Base-by-base conservation (phyloP, 1,140 invertebrate genomes). In the Batillaria attramentaria region DNA sequence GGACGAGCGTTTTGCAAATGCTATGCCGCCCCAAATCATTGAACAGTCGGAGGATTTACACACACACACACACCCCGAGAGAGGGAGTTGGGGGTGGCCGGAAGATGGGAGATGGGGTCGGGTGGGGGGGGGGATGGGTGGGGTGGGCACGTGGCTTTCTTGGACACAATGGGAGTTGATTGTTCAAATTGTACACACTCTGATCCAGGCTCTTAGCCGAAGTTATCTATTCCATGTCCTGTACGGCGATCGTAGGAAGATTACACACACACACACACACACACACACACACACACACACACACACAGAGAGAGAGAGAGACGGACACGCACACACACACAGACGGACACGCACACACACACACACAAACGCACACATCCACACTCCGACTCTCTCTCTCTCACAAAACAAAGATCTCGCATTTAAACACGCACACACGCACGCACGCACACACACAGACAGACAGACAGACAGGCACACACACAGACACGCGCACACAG, bases 401-500 rank as follows among this genome's bases (percentile, higher is more conserved):
- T 6, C n/a, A 62, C 57, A 62, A 18, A 62, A 13, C 20, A 13
- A 62, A 8, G 28, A 18, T 6, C 57, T 6, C 57, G 28, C 57
- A n/a, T 28, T 6, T 28, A 62, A 18, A 62, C n/a, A 62, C 57
- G 31, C n/a, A 65, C 62, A 65, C 62, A 65, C 62, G 37, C 62
- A 65, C 62, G 37, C 62, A 65, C 62, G 37, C 62, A 65, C 62
- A 65, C 62, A 65, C 43, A 72, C 43, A 50, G 31, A 72, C 41
- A 43, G n/a, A 16, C 8, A 43, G 28, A 43, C 69, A 4, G 28
- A 41, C 46, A 28, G n/a, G 5, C 41, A 18, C 10, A 18, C 41
- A 80, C 54, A 78, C 65, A 78, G 46, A 35, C 43, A 72, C 39
- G 81, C 54, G 65, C 68, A 81, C 57, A 33, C 50, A 66, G 46